Base-by-base conservation (phyloP, 2,888 invertebrate genomes). In the Drosophila seclusa region DNA sequence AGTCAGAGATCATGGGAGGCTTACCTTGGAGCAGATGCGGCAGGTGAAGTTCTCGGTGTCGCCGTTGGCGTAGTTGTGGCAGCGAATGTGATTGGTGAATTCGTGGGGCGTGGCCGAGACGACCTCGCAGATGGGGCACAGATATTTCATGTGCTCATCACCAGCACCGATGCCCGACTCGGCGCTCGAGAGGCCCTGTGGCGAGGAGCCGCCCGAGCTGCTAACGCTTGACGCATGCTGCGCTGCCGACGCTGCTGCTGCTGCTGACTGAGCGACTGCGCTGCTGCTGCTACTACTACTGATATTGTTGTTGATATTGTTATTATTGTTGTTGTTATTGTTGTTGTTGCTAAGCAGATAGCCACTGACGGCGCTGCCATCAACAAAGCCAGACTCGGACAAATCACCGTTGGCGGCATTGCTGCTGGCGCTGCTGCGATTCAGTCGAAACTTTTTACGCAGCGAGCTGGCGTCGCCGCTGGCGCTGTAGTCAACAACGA, bases 61-160 rank as follows among this genome's bases (percentile, higher is more conserved):
- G 64, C 94, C 94, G 55, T 93, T 92, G 83, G 94, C 94, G 90
- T 94, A 94, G 91, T 95, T 95, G 93, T 95, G 95, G 79, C 94
- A 94, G 66, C 96, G 94, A 72, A 96, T 95, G 92, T 96, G 96
- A 73, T 95, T 93, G 34, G 96, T 96, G 88, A 96, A 95, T 67
- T 96, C 95, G 89, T 95, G 95, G 76, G 95, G 95, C 34, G 95
- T 94, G 54, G 94, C 94, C 67, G 96, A 93, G 69, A 94, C 94
- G 34, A 94, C 94, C 63, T 95, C 94, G 92, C 96, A 96, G 69
- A 96, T 95, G 24, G 95, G 95, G 89, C 96, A 96, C 53, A 94
- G 92, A 90, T 94, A 95, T 73, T 93, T 92, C 90, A 92, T 92
- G 71, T 92, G 91, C 58, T 93, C 93, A 38, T 93, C 91, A 61